Percentiles rank a stretch among this genome's conserved stretches.
phyloP scores from a whole-genome alignment of 2,888 invertebrate genomes.

The Agrotis puta region DNA sequence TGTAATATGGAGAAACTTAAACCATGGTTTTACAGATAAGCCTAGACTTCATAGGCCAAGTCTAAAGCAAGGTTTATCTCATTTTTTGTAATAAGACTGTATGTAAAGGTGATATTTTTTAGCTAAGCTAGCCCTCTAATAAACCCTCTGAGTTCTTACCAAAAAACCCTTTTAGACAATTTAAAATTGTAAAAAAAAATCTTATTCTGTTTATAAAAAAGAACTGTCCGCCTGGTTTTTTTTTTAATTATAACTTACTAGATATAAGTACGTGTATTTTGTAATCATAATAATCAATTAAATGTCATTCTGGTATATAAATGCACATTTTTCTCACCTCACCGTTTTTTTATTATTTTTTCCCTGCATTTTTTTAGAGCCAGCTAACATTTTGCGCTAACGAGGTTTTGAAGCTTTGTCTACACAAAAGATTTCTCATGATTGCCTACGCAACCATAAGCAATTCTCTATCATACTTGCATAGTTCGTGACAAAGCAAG shows the following conservation, averaged over 20 bases:
- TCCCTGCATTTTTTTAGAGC: not conserved
- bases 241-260: not conserved
- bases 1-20: too few relatives aligned
- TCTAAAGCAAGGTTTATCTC: too few relatives aligned
- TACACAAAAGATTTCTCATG: too few relatives aligned
- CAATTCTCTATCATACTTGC: not conserved
- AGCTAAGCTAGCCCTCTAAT: too few relatives aligned
- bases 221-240: not conserved
- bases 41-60: too few relatives aligned
- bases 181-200: conserved; percentile 5
- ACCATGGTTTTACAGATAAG: too few relatives aligned
- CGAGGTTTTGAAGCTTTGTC: not conserved
- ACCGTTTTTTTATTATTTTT: not conserved
- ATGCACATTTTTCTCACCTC: conserved; percentile 13
- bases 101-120: too few relatives aligned
- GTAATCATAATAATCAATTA: conserved; percentile 13
- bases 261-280: not conserved
- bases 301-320: conserved; percentile 6
- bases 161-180: not conserved
- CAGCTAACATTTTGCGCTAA: not conserved
- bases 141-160: not conserved
- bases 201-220: not conserved
- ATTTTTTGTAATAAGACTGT: too few relatives aligned
- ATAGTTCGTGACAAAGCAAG: not conserved
- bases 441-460: not conserved